Evolutionary conservation across 2,113 vertebrate genomes (phyloP), one percentile per base, ranked within the genome.

Genomic region (Pomatorhinus ruficollis): DNA sequence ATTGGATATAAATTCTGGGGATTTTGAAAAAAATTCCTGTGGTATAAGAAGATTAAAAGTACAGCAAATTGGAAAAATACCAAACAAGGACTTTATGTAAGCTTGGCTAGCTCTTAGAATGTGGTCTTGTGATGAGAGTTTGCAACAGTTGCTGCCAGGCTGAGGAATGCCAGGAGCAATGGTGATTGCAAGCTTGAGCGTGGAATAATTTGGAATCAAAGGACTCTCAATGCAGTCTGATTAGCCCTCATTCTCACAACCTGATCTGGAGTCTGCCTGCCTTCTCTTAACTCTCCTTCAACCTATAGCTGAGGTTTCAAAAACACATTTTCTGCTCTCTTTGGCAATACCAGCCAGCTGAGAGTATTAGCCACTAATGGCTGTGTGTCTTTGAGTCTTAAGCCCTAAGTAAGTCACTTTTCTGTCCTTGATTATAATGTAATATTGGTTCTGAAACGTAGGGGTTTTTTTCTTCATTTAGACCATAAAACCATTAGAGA

Each of bases 21-120:
- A 93, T 94, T 96, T 91, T 24, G 37, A n/a, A 77, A 92, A 92
- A 91, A 89, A 79, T 49, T 91, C 54, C 74, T 1, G 6, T 47
- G 28, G 83, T 56, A 30, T 96, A 97, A 97, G 90, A 94, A 90
- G 95, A 96, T 94, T 96, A 97, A 52, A 92, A 90, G 59, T 79
- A 66, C 89, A 84, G 76, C 64, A 86, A 94, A 95, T 95, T 88
- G 87, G 93, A 95, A 91, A 92, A 83, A 30, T 50, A 57, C 40
- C 0, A 4, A 93, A 72, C 0, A 17, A 66, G 0, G 59, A 63
- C 54, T 93, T 97, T 52, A 45, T 87, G 40, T 68, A 71, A 83
- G 83, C 81, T 78, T 92, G 40, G 39, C 61, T 93, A 66, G 57
- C 57, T 92, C 56, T 84, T 80, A 76, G 17, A 65, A 53, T 1